Evolutionary conservation across 2,113 vertebrate genomes (phyloP).

Genomic region (Pollimyrus isidori): DNA sequence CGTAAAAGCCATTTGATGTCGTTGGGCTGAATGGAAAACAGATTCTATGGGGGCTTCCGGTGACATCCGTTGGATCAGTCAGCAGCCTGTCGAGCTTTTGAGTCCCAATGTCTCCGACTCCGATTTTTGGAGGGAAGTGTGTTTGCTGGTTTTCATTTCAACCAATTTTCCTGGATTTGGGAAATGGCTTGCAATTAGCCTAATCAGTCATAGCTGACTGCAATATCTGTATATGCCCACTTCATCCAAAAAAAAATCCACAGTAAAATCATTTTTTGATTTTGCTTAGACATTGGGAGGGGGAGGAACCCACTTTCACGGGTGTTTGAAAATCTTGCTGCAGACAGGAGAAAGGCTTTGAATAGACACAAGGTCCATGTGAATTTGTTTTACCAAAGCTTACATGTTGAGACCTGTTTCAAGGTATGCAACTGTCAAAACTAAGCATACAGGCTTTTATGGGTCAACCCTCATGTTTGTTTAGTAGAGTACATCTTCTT

Average conservation of each 20-base stretch:
- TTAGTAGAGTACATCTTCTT: background rate
- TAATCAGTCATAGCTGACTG: conserved; percentile 8
- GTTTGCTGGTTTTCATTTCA: background rate
- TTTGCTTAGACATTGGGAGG: background rate
- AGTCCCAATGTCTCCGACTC: background rate
- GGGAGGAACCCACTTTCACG: background rate
- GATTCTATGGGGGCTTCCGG: background rate
- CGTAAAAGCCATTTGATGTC: background rate
- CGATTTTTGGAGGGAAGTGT: background rate
- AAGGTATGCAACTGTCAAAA: background rate
- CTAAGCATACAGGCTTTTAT: background rate
- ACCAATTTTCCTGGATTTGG: background rate
- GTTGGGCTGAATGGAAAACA: background rate
- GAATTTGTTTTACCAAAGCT: background rate
- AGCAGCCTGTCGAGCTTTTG: background rate
- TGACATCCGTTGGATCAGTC: background rate
- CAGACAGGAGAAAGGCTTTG: background rate
- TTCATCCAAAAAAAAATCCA: background rate
- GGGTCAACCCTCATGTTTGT: background rate
- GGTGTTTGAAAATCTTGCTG: background rate
- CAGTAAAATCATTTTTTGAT: background rate
- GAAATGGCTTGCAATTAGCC: background rate
- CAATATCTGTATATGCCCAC: background rate
- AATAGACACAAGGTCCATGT: background rate
- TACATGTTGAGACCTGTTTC: background rate